Evolutionary conservation across 2,888 invertebrate genomes (phyloP), one percentile per base, ranked within the genome.

Genomic region (Eupeodes luniger): DNA sequence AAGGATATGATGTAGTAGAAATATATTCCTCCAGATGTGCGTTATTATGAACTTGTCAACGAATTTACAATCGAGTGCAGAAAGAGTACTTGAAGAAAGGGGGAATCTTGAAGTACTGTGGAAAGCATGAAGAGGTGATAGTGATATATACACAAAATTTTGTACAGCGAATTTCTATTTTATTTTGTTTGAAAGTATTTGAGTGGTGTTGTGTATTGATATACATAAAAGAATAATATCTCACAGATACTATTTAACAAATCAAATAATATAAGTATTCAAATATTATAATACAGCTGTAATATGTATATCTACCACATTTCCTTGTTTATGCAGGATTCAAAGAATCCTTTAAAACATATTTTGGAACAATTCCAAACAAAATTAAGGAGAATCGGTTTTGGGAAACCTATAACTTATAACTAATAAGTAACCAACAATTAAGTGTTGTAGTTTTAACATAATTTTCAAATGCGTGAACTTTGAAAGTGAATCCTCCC

Each of bases 11-110:
- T 70, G 64, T 70, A 70, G 57, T 75, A 69, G 16, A 66, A 34
- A 49, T 64, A 80, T 55, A 40, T 34, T 47, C 12, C 51, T 55
- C 62, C 55, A 75, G 78, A 75, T 70, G 69, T 57, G 79, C 75
- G 70, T 76, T 49, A 59, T 70, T 86, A 64, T 86, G 64, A 82
- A 82, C 82, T 75, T 82, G 86, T 79, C 79, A 82, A 75, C 86
- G 75, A 86, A 82, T 87, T 83, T 53, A 82, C 82, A 86, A 82
- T 78, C 59, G 70, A 78, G 57, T 49, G 47, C 55, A 49, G 49
- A 16, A 53, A 47, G 36, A n/a, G 34, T 61, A 57, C 75, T 75
- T 53, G 44, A 64, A 67, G 64, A 62, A 59, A 59, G 19, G 36
- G 64, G n/a, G 12, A 59, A 16, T 55, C 12, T 27, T 9, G 6